Evolutionary conservation across 2,113 vertebrate genomes (phyloP), one percentile per base, ranked within the genome.

Genomic region (Calidris pugnax): DNA sequence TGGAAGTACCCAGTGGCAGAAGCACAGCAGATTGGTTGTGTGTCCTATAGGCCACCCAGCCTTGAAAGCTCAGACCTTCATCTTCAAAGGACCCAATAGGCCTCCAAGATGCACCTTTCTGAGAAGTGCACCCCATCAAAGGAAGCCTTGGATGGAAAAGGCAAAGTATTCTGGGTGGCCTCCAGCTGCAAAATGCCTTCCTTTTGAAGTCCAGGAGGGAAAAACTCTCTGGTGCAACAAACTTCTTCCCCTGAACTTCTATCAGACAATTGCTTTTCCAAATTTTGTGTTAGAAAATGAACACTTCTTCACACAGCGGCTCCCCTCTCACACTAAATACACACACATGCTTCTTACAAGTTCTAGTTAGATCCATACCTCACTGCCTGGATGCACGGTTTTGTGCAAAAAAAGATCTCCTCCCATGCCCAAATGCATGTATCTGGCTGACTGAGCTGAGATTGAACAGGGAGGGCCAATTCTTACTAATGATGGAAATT

Each of bases 231-330:
- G 55, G 16, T 56, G 27, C 45, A 69, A 30, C 22, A 18, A 51
- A 1, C 22, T 72, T 63, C 55, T 19, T 81, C 8, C 32, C 30
- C 22, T 48, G 41, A 55, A 60, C 0, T 1, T 16, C 32, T 41
- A 17, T 30, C 47, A 72, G 47, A 59, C 12, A 37, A 28, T 45
- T 27, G 32, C 21, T 57, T 62, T 85, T 66, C 56, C 69, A 66
- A 51, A 57, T 32, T 71, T 17, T 27, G 6, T 32, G 41, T 30
- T 55, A 28, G 26, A 74, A 83, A 84, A 82, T 10, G 22, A 6
- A 6, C 0, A 0, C 50, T 53, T 67, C 16, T 23, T 41, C 9
- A 63, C 71, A 21, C 0, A 3, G 21, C 0, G 1, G 17, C 56
- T n/a, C 43, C 35, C 43, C 37, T 37, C 53, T 75, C 75, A 68